These are phyloP conservation scores for Microcebus tavaratra DNA, from an alignment of 2,113 vertebrate genomes.

Conservation along the genomic window DNA sequence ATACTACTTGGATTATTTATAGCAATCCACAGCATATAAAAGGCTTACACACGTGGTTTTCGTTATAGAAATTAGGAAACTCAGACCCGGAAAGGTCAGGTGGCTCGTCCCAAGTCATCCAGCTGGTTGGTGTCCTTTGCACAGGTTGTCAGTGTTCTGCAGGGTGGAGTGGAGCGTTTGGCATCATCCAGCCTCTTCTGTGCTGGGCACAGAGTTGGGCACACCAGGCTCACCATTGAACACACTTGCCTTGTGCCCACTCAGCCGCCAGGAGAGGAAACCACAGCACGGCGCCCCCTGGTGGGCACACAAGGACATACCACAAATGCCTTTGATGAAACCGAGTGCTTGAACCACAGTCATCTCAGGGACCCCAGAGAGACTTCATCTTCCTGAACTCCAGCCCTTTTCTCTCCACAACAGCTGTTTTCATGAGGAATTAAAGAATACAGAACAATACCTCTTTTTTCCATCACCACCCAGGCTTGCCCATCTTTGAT, in stretches of 20 bases:
- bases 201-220: background rate
- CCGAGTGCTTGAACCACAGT: background rate
- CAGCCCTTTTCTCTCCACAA: background rate
- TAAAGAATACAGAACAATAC: background rate
- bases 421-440: background rate
- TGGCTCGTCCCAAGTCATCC: background rate
- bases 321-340: background rate
- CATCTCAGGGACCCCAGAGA: background rate
- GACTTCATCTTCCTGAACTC: background rate
- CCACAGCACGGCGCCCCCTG: background rate
- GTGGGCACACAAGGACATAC: background rate
- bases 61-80: background rate
- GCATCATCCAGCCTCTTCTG: background rate
- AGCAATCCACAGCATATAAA: background rate
- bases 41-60: background rate
- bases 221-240: background rate
- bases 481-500: background rate
- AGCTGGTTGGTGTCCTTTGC: background rate
- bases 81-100: background rate
- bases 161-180: background rate
- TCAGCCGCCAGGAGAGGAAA: background rate
- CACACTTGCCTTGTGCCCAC: background rate
- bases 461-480: background rate
- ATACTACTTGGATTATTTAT: background rate
- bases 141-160: background rate